These are phyloP conservation scores for Setipinna tenuifilis DNA, from an alignment of 2,797 vertebrate species.

Conservation along the genomic window DNA sequence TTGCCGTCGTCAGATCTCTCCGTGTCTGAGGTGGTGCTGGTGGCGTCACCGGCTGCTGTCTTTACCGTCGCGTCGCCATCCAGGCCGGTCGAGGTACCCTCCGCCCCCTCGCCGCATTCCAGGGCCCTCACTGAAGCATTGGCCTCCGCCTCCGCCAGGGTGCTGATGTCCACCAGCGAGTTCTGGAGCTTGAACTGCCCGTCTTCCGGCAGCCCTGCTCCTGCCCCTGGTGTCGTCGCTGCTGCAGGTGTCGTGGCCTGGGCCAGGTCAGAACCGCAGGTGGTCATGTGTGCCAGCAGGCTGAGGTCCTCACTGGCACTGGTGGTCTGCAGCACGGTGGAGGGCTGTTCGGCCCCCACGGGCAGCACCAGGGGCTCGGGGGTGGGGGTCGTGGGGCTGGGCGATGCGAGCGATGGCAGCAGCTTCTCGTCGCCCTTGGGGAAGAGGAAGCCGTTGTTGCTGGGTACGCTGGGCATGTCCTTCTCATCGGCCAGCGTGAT, in stretches of 20 bases:
- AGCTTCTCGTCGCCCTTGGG: slow-evolving; percentile 96
- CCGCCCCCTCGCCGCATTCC: slow-evolving; percentile 73
- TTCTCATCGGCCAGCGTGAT: slow-evolving; percentile 98
- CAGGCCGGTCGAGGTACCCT: slow-evolving; percentile 70
- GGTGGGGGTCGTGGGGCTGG: not conserved
- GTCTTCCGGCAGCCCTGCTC: slow-evolving; percentile 85
- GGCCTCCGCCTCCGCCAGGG: slow-evolving; percentile 84
- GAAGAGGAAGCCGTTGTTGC: slow-evolving; percentile 92
- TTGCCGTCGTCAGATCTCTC: slow-evolving; percentile 97
- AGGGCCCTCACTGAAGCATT: slow-evolving; percentile 48
- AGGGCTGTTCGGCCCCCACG: slow-evolving; percentile 80
- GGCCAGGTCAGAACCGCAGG: slow-evolving; percentile 83
- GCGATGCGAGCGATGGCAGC: slow-evolving; percentile 88
- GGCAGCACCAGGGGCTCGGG: slow-evolving; percentile 86
- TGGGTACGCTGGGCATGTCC: slow-evolving; percentile 83
- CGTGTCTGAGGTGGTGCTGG: slow-evolving; percentile 93
- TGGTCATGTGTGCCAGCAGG: slow-evolving; percentile 92
- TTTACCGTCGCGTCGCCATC: slow-evolving; percentile 79
- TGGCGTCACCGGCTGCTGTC: slow-evolving; percentile 85
- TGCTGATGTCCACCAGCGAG: slow-evolving; percentile 87
- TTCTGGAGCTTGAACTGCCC: slow-evolving; percentile 94
- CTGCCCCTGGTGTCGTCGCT: not conserved
- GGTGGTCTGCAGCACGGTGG: slow-evolving; percentile 63
- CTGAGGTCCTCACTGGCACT: slow-evolving; percentile 93
- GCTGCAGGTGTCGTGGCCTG: slow-evolving; percentile 54